Evolutionary conservation across 2,797 vertebrate species (phyloP).

Genomic region (Parotocinclus haroldoi): DNA sequence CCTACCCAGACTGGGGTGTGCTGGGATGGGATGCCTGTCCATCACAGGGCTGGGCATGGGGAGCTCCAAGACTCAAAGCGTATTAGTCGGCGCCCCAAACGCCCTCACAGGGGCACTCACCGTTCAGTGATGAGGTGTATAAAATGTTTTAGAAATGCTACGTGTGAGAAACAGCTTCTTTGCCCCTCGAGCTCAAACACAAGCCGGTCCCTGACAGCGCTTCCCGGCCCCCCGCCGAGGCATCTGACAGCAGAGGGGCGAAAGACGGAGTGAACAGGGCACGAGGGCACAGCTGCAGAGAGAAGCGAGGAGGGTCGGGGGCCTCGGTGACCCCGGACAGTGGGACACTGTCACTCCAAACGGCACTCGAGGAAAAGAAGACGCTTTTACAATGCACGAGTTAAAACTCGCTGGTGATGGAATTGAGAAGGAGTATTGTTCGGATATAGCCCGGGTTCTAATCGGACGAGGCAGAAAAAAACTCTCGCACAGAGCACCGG

Average conservation of each 20-base stretch:
- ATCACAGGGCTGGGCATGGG: too few relatives aligned
- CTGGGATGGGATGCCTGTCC: too few relatives aligned
- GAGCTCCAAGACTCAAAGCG: too few relatives aligned
- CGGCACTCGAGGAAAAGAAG: constrained; percentile 22
- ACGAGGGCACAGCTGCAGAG: constrained; percentile 53
- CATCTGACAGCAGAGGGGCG: constrained; percentile 52
- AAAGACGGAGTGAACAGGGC: constrained; percentile 56
- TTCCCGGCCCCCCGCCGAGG: constrained; percentile 54
- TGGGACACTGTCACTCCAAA: constrained; percentile 54
- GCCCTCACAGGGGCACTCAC: too few relatives aligned
- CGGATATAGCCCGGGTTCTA: constrained; percentile 34
- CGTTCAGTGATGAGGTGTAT: too few relatives aligned
- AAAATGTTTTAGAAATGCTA: too few relatives aligned
- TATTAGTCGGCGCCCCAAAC: too few relatives aligned
- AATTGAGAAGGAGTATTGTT: constrained; percentile 40
- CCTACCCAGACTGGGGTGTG: too few relatives aligned
- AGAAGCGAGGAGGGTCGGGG: constrained; percentile 51
- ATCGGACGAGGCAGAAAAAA: constrained; percentile 13
- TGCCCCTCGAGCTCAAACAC: constrained; percentile 17
- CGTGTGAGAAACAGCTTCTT: background rate
- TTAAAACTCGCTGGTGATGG: constrained; percentile 45
- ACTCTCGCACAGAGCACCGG: constrained; percentile 5
- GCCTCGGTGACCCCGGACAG: constrained; percentile 48
- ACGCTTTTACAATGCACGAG: constrained; percentile 34
- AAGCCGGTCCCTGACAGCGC: constrained; percentile 52